These are phyloP conservation scores for Nibea albiflora DNA, from an alignment of 2,113 vertebrate genomes.

Conservation along the genomic window DNA sequence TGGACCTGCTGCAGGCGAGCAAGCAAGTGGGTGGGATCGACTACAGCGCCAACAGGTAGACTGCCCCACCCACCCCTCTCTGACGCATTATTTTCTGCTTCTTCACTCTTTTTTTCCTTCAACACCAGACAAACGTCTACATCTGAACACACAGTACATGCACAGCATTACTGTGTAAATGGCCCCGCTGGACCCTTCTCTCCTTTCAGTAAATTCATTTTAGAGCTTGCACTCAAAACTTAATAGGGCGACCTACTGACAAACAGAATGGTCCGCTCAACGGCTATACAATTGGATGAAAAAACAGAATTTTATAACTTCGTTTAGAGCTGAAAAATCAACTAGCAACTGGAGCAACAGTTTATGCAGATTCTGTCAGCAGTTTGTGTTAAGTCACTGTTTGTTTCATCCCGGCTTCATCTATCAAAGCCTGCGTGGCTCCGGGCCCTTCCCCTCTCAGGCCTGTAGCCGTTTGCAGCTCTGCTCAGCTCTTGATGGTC, in stretches of 20 bases:
- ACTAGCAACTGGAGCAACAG: slow-evolving; percentile 57
- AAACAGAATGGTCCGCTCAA: slow-evolving; percentile 48
- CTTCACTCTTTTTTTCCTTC: slow-evolving; percentile 16
- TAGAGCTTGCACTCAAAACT: slow-evolving; percentile 10
- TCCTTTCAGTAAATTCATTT: slow-evolving; percentile 46
- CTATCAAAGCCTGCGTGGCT: slow-evolving; percentile 75
- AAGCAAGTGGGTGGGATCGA: slow-evolving; percentile 98
- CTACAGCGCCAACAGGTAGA: slow-evolving; percentile 96
- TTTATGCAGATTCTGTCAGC: slow-evolving; percentile 70
- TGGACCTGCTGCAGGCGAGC: slow-evolving; percentile 97
- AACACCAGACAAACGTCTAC: slow-evolving; percentile 9
- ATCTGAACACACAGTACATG: slow-evolving; percentile 23
- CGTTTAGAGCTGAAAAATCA: slow-evolving; percentile 42
- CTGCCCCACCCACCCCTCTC: background rate
- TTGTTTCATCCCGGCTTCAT: slow-evolving; percentile 83
- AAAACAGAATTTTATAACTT: slow-evolving; percentile 53
- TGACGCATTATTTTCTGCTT: background rate
- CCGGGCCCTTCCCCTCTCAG: slow-evolving; percentile 81
- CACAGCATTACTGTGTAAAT: slow-evolving; percentile 31
- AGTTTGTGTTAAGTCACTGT: slow-evolving; percentile 77
- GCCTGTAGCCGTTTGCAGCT: slow-evolving; percentile 81
- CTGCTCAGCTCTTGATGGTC: slow-evolving; percentile 92
- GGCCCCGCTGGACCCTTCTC: slow-evolving; percentile 34
- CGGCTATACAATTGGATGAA: slow-evolving; percentile 45
- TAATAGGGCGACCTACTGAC: slow-evolving; percentile 62